Evolutionary conservation across 2,888 invertebrate species (phyloP).

Genomic region (Cephus pulcher): DNA sequence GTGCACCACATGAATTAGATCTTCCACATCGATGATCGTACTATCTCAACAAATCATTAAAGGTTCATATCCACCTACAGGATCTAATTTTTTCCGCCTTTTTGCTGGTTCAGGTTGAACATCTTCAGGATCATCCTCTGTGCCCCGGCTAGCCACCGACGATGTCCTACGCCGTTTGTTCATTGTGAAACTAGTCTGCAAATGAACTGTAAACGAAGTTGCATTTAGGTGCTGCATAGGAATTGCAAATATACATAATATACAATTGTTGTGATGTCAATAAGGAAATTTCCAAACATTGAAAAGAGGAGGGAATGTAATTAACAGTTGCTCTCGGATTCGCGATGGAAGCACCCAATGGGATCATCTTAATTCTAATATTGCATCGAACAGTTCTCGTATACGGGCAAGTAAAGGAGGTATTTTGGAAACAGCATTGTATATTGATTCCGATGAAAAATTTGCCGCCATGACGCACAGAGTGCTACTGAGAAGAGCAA

Average conservation of each 20-base stretch:
- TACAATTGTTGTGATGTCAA: not conserved
- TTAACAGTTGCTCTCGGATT: not conserved
- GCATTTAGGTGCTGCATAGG: not conserved
- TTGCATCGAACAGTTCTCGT: not conserved
- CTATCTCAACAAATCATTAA: not conserved
- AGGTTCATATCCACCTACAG: slow-evolving; percentile 69
- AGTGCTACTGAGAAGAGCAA: not conserved
- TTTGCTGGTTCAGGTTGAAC: slow-evolving; percentile 67
- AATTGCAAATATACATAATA: not conserved
- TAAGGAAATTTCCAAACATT: not conserved
- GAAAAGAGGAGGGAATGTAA: not conserved
- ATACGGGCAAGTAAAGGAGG: not conserved
- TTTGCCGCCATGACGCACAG: not conserved
- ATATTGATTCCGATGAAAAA: not conserved
- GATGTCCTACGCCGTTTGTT: slow-evolving; percentile 86
- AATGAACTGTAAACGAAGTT: slow-evolving; percentile 7
- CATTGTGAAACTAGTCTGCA: slow-evolving; percentile 66
- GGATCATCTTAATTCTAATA: not conserved
- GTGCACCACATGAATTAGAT: not conserved
- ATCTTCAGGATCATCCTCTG: slow-evolving; percentile 80
- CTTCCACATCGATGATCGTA: not conserved
- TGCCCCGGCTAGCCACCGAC: slow-evolving; percentile 82
- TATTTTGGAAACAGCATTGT: not conserved
- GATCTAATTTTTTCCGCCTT: slow-evolving; percentile 81
- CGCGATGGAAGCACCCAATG: not conserved